Evolutionary conservation across 2,113 vertebrate species (phyloP).

Genomic region (Zosterops lateralis): DNA sequence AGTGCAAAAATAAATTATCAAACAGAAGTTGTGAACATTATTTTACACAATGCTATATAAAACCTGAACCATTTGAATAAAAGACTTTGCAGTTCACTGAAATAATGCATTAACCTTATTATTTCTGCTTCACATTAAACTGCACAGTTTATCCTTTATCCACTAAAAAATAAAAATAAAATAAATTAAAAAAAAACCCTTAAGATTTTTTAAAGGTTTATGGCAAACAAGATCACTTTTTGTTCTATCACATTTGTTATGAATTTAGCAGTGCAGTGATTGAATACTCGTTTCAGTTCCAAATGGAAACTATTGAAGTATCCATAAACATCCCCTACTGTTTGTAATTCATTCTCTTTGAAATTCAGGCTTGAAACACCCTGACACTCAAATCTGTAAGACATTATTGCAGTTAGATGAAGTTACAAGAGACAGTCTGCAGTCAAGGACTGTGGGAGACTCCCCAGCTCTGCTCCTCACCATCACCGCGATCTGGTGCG

Average conservation of each 20-base stretch:
- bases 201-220: conserved; percentile 55
- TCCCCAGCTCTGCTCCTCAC: not conserved
- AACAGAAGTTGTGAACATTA: conserved; percentile 68
- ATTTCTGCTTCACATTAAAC: conserved; percentile 72
- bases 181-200: conserved; percentile 42
- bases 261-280: conserved; percentile 66
- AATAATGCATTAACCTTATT: conserved; percentile 60
- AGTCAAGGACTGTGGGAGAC: not conserved
- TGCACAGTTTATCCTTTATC: conserved; percentile 60
- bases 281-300: conserved; percentile 62
- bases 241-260: conserved; percentile 63
- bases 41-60: conserved; percentile 72
- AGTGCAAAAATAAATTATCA: conserved; percentile 81
- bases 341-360: conserved; percentile 36
- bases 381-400: conserved; percentile 55
- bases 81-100: conserved; percentile 66
- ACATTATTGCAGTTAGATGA: conserved; percentile 72
- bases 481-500: conserved; percentile 47
- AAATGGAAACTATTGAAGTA: conserved; percentile 39
- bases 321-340: conserved; percentile 62
- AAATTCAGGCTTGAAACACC: conserved; percentile 14
- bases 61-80: conserved; percentile 73
- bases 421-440: conserved; percentile 57
- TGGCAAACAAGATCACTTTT: conserved; percentile 63
- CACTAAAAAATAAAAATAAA: conserved; percentile 61